Evolutionary conservation across 2,113 vertebrate species (phyloP), one percentile per base, ranked within the genome.

Genomic region (Cricetomys ansorgei): DNA sequence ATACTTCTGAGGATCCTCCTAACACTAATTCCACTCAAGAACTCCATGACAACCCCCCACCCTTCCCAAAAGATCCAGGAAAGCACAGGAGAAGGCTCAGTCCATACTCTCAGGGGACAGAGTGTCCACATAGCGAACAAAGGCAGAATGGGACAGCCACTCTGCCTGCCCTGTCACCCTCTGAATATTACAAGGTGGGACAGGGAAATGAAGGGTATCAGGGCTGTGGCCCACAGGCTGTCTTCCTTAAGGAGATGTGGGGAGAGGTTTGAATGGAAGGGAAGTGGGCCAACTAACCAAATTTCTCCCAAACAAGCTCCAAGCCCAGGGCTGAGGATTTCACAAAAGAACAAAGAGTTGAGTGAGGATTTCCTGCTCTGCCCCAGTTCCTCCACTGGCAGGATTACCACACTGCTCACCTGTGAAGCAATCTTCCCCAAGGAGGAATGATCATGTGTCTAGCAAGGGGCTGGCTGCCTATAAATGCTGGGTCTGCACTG

Each of bases 301-400:
- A 86, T 97, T 96, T 97, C 94, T 91, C 86, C 93, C 86, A 89
- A 89, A 92, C 64, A 83, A n/a, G 91, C 45, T 95, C 67, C 48
- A 31, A 81, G 50, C 85, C 37, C n/a, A 62, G 48, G 69, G 34
- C 31, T 59, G 55, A 72, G 77, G 77, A 94, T 96, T 97, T 94
- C 96, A 97, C 93, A 92, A 95, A 97, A 69, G n/a, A n/a, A 31
- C 25, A 91, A 92, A 40, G 64, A 83, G 5, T 29, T 90, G 10
- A 90, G 92, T 96, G 89, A 94, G 95, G 95, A 96, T 45, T 97
- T 97, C 97, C 97, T 96, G 75, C 13, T 23, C 92, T 4, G 0
- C 87, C 94, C 96, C 45, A 53, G 62, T 13, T 84, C 64, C 50
- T 85, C 94, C 94, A 94, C 97, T 76, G 97, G 75, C 92, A 73